phyloP scores from a whole-genome alignment of 2,113 vertebrate genomes.

The Cochlearius cochlearius region DNA sequence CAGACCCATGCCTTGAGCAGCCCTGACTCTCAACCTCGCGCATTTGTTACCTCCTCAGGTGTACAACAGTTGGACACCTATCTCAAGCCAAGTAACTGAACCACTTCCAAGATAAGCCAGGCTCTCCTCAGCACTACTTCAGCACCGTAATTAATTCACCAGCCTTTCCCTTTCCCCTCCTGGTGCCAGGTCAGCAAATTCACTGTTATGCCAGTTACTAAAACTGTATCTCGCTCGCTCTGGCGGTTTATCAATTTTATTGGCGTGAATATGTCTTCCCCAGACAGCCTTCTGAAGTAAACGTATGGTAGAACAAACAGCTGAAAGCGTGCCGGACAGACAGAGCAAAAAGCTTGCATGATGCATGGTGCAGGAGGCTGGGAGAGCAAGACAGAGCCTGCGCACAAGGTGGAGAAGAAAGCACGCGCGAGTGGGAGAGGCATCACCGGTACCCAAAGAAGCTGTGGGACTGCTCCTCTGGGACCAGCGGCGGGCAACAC shows the following conservation, averaged over 20 bases:
- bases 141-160: slow-evolving; percentile 25
- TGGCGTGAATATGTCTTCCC: background rate
- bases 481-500: background rate
- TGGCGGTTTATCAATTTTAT: slow-evolving; percentile 40
- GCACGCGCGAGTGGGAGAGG: background rate
- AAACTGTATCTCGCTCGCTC: background rate
- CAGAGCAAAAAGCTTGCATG: background rate
- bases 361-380: background rate
- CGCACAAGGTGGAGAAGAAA: accelerated
- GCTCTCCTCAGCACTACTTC: background rate
- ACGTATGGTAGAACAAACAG: background rate
- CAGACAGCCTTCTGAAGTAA: background rate
- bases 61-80: background rate
- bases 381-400: background rate
- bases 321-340: background rate
- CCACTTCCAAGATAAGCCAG: slow-evolving; percentile 2
- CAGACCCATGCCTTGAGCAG: background rate
- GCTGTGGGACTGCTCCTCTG: background rate
- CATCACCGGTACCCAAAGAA: accelerated
- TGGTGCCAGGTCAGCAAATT: slow-evolving; percentile 23
- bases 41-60: background rate
- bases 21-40: background rate
- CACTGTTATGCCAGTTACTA: slow-evolving; percentile 35
- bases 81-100: slow-evolving; percentile 1
- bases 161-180: background rate